These are phyloP conservation scores for Tylochromis polylepis DNA, from an alignment of 2,113 vertebrate species.

Conservation along the genomic window DNA sequence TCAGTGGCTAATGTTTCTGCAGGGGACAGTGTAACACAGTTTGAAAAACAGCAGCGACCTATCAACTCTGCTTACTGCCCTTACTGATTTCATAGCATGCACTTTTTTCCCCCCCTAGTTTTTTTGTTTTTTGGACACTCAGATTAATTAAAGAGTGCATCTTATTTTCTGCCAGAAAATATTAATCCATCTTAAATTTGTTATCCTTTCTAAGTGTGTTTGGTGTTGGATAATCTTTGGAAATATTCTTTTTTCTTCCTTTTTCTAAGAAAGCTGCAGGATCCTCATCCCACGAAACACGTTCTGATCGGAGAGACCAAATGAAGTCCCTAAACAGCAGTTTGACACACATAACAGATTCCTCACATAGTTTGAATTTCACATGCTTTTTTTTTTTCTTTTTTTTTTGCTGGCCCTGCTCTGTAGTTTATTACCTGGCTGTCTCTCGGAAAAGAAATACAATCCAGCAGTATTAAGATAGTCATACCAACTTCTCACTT, in stretches of 20 bases:
- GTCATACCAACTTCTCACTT: background rate
- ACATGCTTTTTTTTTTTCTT: background rate
- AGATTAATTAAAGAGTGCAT: background rate
- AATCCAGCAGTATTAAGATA: background rate
- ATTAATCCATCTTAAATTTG: background rate
- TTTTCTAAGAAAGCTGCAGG: background rate
- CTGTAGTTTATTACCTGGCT: background rate
- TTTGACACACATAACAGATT: conserved; percentile 1
- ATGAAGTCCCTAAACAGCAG: background rate
- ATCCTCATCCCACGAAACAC: background rate
- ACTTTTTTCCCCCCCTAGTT: background rate
- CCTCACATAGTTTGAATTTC: background rate
- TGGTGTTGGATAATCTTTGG: background rate
- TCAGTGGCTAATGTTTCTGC: conserved; percentile 25
- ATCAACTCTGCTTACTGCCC: conserved; percentile 13
- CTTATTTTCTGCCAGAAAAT: background rate
- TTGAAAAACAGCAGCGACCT: conserved; percentile 17
- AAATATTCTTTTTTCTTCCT: background rate
- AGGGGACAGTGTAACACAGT: conserved; percentile 26
- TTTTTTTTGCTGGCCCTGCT: background rate
- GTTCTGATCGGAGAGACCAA: background rate
- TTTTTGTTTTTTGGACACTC: background rate
- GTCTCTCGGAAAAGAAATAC: background rate
- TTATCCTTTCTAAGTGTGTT: background rate
- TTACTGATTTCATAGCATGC: background rate